Conservation (phyloP, 1,140 invertebrate species). For the Subanguina moxae region DNA sequence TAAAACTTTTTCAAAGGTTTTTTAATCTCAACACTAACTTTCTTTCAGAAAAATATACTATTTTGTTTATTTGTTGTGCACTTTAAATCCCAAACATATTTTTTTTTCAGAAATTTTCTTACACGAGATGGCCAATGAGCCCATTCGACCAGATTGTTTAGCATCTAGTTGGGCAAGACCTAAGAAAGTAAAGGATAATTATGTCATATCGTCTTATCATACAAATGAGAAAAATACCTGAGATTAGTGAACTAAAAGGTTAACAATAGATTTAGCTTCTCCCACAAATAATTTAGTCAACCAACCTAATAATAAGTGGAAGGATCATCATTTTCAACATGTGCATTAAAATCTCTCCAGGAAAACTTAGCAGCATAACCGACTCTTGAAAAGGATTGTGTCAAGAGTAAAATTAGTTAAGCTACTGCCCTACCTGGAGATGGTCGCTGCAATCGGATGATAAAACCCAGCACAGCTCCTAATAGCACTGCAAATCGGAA, state of each 20-base stretch:
- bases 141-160: constrained; percentile 43
- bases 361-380: constrained; percentile 52
- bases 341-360: constrained; percentile 58
- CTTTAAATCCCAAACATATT: too few species aligned
- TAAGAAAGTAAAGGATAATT: constrained; percentile 26
- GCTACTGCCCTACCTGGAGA: constrained; percentile 17
- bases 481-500: too few species aligned
- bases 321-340: constrained; percentile 59
- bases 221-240: constrained; percentile 13
- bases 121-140: constrained; percentile 34
- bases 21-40: too few species aligned
- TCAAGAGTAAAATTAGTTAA: background rate
- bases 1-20: too few species aligned
- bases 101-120: too few species aligned
- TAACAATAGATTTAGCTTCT: too few species aligned
- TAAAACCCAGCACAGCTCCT: constrained; percentile 50
- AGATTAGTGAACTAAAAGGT: constrained; percentile 24
- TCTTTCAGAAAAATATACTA: too few species aligned
- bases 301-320: constrained; percentile 30
- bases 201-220: background rate
- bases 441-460: constrained; percentile 31
- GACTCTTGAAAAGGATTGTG: constrained; percentile 34
- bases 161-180: constrained; percentile 43
- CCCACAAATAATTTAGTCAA: constrained; percentile 4
- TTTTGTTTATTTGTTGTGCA: too few species aligned